These are phyloP conservation scores for Clitarchus hookeri DNA, from an alignment of 2,888 invertebrate species.

Conservation along the genomic window DNA sequence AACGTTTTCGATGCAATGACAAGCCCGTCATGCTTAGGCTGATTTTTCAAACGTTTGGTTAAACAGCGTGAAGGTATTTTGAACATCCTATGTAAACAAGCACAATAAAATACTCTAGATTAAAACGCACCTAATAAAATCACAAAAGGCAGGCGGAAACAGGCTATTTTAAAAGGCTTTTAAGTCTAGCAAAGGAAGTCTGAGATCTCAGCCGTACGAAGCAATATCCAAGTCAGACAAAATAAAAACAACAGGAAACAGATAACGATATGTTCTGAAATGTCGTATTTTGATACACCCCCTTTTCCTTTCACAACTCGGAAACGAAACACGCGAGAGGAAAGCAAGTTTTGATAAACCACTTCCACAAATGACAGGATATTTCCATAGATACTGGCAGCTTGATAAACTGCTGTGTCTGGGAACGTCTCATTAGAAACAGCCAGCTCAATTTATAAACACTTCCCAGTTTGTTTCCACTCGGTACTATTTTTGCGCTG, in stretches of 20 bases:
- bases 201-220: neutral
- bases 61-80: no score
- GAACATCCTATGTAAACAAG: no score
- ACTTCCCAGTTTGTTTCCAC: no score
- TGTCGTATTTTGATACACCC: conserved; percentile 2
- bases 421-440: neutral
- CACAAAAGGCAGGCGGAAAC: no score
- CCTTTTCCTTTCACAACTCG: conserved; percentile 6
- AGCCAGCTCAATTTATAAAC: no score
- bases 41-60: no score
- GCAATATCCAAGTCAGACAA: neutral
- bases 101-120: no score
- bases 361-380: conserved; percentile 14
- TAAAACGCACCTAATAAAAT: no score
- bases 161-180: neutral
- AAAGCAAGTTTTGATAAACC: neutral
- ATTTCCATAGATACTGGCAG: neutral
- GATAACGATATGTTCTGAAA: conserved; percentile 14
- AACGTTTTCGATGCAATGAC: no score
- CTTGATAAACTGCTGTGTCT: neutral
- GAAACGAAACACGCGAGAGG: neutral
- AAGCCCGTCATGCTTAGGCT: no score
- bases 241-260: conserved; percentile 3
- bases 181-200: neutral
- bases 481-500: no score